These are phyloP conservation scores for Hedya salicella DNA, from an alignment of 2,888 invertebrate species.

Conservation along the genomic window DNA sequence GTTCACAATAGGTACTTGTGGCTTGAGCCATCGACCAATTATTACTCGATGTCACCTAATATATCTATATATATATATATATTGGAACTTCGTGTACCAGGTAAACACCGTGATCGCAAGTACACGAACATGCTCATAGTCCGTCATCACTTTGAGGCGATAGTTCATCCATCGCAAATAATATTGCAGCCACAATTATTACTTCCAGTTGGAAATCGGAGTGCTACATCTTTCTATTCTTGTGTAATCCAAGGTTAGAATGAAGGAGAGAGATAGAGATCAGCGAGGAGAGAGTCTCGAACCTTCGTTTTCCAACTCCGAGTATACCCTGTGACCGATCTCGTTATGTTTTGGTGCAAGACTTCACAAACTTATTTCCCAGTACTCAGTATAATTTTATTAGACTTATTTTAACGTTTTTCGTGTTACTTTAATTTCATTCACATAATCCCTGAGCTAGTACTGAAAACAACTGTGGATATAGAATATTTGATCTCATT, in stretches of 20 bases:
- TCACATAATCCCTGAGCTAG: conserved; percentile 59
- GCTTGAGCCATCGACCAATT: too few relatives aligned
- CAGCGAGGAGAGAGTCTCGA: not conserved
- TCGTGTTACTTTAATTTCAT: conserved; percentile 50
- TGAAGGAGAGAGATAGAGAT: not conserved
- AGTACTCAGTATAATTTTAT: conserved; percentile 31
- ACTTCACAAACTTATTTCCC: conserved; percentile 17
- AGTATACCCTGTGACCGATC: conserved; percentile 8
- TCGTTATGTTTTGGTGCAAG: conserved; percentile 11
- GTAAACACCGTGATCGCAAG: too few relatives aligned
- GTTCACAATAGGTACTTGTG: too few relatives aligned
- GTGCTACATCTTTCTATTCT: not conserved
- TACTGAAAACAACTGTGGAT: conserved; percentile 65
- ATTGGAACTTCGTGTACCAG: too few relatives aligned
- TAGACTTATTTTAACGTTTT: conserved; percentile 50
- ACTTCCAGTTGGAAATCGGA: not conserved
- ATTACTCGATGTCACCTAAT: too few relatives aligned
- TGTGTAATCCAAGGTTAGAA: not conserved
- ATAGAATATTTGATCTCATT: conserved; percentile 79
- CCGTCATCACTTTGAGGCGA: too few relatives aligned
- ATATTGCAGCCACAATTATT: too few relatives aligned
- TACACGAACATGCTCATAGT: too few relatives aligned
- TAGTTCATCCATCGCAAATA: too few relatives aligned
- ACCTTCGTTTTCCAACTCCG: not conserved
- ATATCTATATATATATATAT: too few relatives aligned